Evolutionary conservation across 2,113 vertebrate species (phyloP).

Genomic region (Protobothrops flavoviridis): DNA sequence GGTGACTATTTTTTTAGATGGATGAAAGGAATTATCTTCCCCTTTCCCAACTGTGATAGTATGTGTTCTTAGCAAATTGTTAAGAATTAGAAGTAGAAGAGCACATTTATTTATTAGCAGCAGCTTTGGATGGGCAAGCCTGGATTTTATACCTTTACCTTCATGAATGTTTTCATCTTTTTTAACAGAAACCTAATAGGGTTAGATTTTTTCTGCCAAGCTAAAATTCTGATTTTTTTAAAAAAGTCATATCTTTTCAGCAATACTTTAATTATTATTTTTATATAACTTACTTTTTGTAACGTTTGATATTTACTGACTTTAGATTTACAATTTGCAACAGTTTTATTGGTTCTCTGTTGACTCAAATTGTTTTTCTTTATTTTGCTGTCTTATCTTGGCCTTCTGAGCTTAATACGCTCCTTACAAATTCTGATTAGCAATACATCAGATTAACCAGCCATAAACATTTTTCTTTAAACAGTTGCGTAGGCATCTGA

Average conservation of each 20-base stretch:
- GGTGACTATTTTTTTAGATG: neutral
- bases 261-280: neutral
- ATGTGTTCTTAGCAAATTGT: neutral
- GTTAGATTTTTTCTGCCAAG: neutral
- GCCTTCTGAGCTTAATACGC: neutral
- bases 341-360: neutral
- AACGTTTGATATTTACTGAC: neutral
- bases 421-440: neutral
- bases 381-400: neutral
- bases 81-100: neutral
- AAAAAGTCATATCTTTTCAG: neutral
- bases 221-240: neutral
- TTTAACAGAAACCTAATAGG: neutral
- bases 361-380: neutral
- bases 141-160: neutral
- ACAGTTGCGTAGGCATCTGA: neutral
- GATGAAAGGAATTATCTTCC: neutral
- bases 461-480: neutral
- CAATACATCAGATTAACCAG: neutral
- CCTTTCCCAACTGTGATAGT: neutral
- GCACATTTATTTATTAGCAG: neutral
- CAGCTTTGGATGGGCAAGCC: neutral
- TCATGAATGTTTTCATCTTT: neutral
- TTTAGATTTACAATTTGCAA: neutral
- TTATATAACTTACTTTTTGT: neutral